phyloP scores from a whole-genome alignment of 1,140 invertebrate species.

The Ditylenchus dipsaci region DNA sequence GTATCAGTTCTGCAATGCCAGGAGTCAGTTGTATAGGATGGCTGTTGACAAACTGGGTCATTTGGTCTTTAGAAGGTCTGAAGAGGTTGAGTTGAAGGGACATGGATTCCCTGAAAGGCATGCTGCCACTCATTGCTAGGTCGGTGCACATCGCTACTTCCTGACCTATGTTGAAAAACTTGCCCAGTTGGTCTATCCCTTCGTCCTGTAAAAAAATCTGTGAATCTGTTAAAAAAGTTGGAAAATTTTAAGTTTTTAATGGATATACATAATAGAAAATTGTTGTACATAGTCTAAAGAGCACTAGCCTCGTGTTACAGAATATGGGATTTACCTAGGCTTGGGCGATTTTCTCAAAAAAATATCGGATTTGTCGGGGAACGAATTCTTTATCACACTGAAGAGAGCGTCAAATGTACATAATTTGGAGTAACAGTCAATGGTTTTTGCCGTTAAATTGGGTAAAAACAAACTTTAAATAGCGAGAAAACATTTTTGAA shows the following conservation, averaged over 20 bases:
- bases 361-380: no score
- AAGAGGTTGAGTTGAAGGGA: constrained; percentile 74
- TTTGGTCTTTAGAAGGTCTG: constrained; percentile 71
- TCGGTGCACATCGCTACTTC: constrained; percentile 79
- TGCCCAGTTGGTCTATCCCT: constrained; percentile 90
- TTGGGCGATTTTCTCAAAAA: background rate
- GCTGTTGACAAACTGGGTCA: constrained; percentile 72
- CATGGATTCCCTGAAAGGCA: constrained; percentile 84
- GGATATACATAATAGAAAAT: background rate
- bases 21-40: constrained; percentile 57
- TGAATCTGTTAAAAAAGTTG: background rate
- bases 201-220: constrained; percentile 68
- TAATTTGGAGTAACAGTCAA: no score
- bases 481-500: no score
- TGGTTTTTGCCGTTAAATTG: no score
- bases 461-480: no score
- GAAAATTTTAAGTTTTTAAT: background rate
- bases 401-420: no score
- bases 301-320: no score
- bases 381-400: no score
- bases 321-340: no score
- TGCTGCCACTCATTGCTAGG: constrained; percentile 83
- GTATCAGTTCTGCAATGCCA: constrained; percentile 67
- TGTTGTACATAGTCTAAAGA: background rate
- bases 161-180: constrained; percentile 82